Evolutionary conservation across 2,888 invertebrate species (phyloP), one percentile per base, ranked within the genome.

Genomic region (Acleris holmiana): DNA sequence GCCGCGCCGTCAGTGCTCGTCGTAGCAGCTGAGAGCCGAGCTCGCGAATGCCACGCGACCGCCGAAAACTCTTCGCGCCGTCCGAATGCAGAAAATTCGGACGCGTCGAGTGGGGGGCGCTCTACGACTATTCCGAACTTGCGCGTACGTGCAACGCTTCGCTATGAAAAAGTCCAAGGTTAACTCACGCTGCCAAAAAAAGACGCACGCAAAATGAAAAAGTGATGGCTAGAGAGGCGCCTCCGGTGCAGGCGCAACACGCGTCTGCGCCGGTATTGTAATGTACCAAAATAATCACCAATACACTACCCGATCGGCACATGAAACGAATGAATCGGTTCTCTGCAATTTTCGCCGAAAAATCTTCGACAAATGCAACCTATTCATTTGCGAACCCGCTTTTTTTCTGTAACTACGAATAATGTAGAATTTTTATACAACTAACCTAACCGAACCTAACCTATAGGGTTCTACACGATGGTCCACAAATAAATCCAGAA

Each of bases 131-230:
- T 88, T 85, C 90, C 85, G 90, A 89, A 86, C 88, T 88, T 79
- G 89, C 87, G 89, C 77, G 88, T 91, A 91, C 91, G 90, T 91
- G 91, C 92, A 88, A 79, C 89, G 90, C 89, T 89, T 88, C 85
- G 87, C 88, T 90, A 89, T 90, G 90, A 88, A 88, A 88, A 92
- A 91, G 87, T 86, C 88, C 92, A 92, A 92, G 92, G 91, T 91
- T 91, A 91, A 86, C 87, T 85, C 89, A 89, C 90, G 91, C 82
- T 91, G 91, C 91, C 92, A 90, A 92, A 92, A 92, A 91, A 92
- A 92, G 92, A 91, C 91, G 88, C 89, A 89, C 89, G 88, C 91
- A 87, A 89, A 89, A 90, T 89, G 84, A 86, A 90, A 78, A 89
- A 88, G 90, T 87, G 89, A 89, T 84, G 86, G 88, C 87, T 86